A percentile compares a stretch with the other conserved stretches of the same genome.
Evolutionary conservation across 1,140 invertebrate species (phyloP).

Genomic region (Drosophila littoralis): DNA sequence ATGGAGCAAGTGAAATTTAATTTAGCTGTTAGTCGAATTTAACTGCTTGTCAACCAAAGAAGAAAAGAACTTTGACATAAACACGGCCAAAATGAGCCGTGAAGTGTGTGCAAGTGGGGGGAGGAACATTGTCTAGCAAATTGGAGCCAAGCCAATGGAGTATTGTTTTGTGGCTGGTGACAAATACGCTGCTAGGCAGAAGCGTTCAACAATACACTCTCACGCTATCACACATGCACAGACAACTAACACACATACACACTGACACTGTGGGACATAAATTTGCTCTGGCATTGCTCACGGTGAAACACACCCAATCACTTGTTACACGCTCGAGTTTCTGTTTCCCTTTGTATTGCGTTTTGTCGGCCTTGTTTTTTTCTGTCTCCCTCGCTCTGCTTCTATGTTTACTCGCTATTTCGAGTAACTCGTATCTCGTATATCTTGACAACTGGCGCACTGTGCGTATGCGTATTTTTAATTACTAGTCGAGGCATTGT

Average conservation of each 20-base stretch:
- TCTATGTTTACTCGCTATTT: neutral
- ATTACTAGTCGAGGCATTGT: constrained; percentile 51
- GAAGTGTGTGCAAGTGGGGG: too few relatives aligned
- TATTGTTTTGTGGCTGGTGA: constrained; percentile 32
- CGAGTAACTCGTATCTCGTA: neutral
- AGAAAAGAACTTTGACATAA: neutral
- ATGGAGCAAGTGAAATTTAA: neutral
- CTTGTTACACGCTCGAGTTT: constrained; percentile 44
- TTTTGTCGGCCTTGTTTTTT: constrained; percentile 5
- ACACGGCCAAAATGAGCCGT: neutral
- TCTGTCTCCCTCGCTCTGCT: neutral
- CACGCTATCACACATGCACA: neutral
- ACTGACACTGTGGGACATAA: constrained; percentile 4
- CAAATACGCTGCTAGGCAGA: constrained; percentile 28
- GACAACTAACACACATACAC: neutral
- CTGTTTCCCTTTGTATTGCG: constrained; percentile 10
- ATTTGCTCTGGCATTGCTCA: constrained; percentile 8
- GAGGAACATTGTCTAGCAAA: neutral
- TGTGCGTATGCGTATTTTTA: constrained; percentile 69
- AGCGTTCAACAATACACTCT: constrained; percentile 3
- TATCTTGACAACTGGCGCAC: constrained; percentile 21
- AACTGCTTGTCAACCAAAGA: constrained; percentile 2
- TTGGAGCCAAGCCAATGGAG: constrained; percentile 25
- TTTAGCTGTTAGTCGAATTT: neutral
- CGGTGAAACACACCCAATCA: constrained; percentile 38